A percentile compares a stretch with the other conserved stretches of the same genome.
Evolutionary conservation across 2,888 invertebrate species (phyloP).

Genomic region (Drosophila imparisetae): DNA sequence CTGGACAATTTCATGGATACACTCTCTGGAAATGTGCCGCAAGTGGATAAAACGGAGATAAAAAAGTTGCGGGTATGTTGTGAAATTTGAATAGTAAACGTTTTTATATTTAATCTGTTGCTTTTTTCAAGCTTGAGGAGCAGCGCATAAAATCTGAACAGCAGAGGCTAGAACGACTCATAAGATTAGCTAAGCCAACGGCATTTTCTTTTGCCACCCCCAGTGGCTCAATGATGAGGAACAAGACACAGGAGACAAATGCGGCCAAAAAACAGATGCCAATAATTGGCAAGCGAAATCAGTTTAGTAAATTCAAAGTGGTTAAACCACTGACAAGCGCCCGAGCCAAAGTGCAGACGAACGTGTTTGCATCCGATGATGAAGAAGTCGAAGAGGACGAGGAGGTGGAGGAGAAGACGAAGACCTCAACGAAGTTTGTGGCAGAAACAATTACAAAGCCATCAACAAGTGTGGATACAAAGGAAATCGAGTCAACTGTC

Average conservation of each 20-base stretch:
- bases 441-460: constrained; percentile 29
- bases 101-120: not conserved
- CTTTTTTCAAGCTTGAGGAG: constrained; percentile 86
- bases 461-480: constrained; percentile 12
- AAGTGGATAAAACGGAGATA: constrained; percentile 88
- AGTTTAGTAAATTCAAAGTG: constrained; percentile 82
- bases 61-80: constrained; percentile 85
- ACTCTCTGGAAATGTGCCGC: constrained; percentile 86
- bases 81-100: not conserved
- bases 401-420: constrained; percentile 25
- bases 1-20: constrained; percentile 93
- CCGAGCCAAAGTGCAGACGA: constrained; percentile 41
- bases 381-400: constrained; percentile 70
- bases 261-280: constrained; percentile 80
- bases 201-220: constrained; percentile 85
- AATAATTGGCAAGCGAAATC: constrained; percentile 85
- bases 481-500: constrained; percentile 18
- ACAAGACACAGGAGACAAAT: constrained; percentile 12
- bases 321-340: constrained; percentile 55
- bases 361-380: constrained; percentile 72
- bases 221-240: constrained; percentile 46
- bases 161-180: constrained; percentile 88
- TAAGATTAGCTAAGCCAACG: constrained; percentile 91
- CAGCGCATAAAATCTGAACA: constrained; percentile 89
- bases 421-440: not conserved